Base-by-base conservation (phyloP, 2,888 invertebrate species). In the Crepidodera aurea region DNA sequence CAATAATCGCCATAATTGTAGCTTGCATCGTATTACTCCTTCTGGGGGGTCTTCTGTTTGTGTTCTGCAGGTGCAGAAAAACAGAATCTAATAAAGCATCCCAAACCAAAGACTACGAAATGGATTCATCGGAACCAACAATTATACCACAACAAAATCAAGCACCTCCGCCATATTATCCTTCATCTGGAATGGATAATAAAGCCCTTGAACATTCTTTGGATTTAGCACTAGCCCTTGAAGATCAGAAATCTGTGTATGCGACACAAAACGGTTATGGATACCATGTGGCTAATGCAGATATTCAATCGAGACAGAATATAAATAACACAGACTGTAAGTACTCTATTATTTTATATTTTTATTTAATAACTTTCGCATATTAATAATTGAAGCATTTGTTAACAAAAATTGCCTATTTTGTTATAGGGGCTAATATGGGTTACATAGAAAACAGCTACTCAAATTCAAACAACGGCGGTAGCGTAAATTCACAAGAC, bases 401-500 rank as follows among this genome's bases (percentile, higher is more conserved):
- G 2, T n/a, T 32, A 7, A 32, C 32, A 2, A 3, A n/a, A n/a
- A 10, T 19, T 51, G 2, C 15, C 10, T 42, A 2, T 62, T 51
- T 65, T 58, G 67, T 78, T 81, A 8, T 81, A 92, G 92, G 92
- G 88, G 89, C 90, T 68, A 93, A 93, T 82, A 92, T 93, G 90
- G 92, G 90, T 67, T 94, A 94, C 83, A 88, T 93, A 83, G 94
- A 94, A 80, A 93, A 93, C 82, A 93, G 93, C 80, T 94, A 94
- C 82, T 92, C 94, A 62, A 94, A 94, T 80, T 94, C 94, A 63
- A 94, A 94, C 83, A 94, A 94, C 81, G 94, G 94, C n/a, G 95
- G 95, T 70, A 94, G 94, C 74, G 94, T 95, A 60, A 94, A 96
- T 83, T 95, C 94, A 2, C 95, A 95, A 81, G 94, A 95, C 81